Evolutionary conservation across 2,113 vertebrate genomes (phyloP).

Genomic region (Lophotis ruficrista): DNA sequence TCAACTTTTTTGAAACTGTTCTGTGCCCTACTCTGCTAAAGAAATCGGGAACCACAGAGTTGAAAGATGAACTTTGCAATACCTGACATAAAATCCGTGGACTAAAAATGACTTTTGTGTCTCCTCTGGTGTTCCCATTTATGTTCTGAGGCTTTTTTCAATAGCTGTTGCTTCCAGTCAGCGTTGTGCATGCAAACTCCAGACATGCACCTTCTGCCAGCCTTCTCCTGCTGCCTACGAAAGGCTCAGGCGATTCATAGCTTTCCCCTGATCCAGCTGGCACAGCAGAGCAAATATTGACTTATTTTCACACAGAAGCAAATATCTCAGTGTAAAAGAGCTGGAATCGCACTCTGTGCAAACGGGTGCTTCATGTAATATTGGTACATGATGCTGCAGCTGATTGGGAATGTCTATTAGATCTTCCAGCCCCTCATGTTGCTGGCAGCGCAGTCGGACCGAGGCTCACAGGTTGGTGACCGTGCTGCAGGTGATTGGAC

Average conservation of each 20-base stretch:
- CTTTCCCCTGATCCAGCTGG: constrained; percentile 35
- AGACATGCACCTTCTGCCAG: constrained; percentile 16
- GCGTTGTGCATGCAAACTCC: background rate
- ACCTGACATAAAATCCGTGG: background rate
- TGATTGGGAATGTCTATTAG: background rate
- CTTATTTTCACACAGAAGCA: constrained; percentile 34
- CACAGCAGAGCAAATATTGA: constrained; percentile 52
- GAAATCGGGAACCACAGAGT: background rate
- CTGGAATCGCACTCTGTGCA: background rate
- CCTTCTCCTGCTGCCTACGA: background rate
- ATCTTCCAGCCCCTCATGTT: background rate
- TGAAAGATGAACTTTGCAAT: background rate
- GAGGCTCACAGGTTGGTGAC: background rate
- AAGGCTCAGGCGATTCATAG: background rate
- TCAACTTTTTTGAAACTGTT: fast-evolving
- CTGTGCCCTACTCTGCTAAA: background rate
- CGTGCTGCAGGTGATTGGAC: background rate
- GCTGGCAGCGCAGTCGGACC: background rate
- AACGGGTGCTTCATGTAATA: background rate
- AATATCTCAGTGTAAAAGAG: constrained; percentile 6
- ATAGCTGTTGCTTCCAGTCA: background rate
- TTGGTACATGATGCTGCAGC: background rate
- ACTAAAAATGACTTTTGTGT: background rate
- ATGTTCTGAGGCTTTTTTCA: background rate
- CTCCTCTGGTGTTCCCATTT: background rate